Evolutionary conservation across 2,113 vertebrate species (phyloP).

Genomic region (Grantiella picta): DNA sequence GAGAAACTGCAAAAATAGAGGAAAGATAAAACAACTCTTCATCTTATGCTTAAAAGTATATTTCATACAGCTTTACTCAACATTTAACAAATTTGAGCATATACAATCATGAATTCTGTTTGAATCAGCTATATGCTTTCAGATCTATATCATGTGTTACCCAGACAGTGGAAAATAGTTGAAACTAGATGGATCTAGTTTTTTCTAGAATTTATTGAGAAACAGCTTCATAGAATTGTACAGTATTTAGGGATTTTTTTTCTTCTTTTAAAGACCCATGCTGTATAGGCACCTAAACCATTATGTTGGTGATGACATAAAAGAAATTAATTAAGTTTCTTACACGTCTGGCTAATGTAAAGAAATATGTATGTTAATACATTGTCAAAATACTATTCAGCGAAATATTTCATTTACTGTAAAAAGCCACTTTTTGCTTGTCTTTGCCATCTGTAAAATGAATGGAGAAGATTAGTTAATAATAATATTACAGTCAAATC

Average conservation of each 20-base stretch:
- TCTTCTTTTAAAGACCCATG: neutral
- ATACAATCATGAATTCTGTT: neutral
- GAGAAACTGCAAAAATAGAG: neutral
- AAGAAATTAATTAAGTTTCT: neutral
- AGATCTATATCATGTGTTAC: neutral
- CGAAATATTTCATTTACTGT: neutral
- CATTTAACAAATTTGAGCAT: neutral
- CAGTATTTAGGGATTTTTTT: neutral
- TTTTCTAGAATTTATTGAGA: neutral
- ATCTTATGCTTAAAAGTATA: neutral
- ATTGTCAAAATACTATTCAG: neutral
- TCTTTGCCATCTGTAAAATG: neutral
- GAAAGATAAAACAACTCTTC: neutral
- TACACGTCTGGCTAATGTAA: neutral
- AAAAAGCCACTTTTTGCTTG: neutral
- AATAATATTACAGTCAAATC: neutral
- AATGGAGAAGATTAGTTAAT: neutral
- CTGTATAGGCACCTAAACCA: neutral
- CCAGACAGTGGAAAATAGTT: neutral
- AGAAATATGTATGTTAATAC: neutral
- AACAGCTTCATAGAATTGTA: neutral
- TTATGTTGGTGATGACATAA: neutral
- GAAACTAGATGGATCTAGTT: neutral
- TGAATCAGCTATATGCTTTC: neutral
- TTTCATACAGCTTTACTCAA: neutral